Evolutionary conservation across 1,140 invertebrate species (phyloP).

Genomic region (Daktulosphaira vitifoliae): DNA sequence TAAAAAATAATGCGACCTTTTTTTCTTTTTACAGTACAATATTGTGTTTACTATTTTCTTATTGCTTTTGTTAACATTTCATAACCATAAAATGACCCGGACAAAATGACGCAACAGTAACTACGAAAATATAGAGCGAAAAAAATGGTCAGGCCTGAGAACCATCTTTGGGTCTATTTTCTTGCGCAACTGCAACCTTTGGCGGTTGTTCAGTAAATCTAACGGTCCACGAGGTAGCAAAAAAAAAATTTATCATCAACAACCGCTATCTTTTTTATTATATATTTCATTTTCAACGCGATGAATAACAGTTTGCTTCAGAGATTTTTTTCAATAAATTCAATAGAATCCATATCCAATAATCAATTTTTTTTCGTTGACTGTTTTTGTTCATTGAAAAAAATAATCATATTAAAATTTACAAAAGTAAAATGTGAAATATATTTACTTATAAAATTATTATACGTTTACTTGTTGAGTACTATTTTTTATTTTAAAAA

Average conservation of each 20-base stretch:
- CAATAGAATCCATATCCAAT: no score
- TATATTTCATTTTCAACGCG: conserved; percentile 5
- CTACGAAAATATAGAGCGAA: not conserved
- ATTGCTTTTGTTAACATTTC: not conserved
- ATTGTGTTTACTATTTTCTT: not conserved
- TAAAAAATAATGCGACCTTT: conserved; percentile 12
- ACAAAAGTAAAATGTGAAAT: no score
- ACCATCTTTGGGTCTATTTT: conserved; percentile 1
- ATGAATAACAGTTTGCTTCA: not conserved
- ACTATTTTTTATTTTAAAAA: no score
- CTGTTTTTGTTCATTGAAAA: no score
- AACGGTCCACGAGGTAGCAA: conserved; percentile 19
- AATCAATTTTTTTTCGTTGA: no score
- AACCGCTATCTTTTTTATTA: conserved; percentile 29
- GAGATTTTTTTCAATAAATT: no score
- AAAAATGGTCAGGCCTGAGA: conserved; percentile 16
- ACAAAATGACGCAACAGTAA: conserved; percentile 23
- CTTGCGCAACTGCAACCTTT: conserved; percentile 30
- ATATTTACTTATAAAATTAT: no score
- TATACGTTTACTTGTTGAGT: no score
- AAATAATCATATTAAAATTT: no score
- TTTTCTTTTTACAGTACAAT: not conserved
- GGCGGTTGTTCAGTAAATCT: conserved; percentile 18
- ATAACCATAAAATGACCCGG: conserved; percentile 11
- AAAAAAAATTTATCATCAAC: conserved; percentile 5